Conservation (phyloP, 2,888 invertebrate species). For the Aproaerema taeniolella region DNA sequence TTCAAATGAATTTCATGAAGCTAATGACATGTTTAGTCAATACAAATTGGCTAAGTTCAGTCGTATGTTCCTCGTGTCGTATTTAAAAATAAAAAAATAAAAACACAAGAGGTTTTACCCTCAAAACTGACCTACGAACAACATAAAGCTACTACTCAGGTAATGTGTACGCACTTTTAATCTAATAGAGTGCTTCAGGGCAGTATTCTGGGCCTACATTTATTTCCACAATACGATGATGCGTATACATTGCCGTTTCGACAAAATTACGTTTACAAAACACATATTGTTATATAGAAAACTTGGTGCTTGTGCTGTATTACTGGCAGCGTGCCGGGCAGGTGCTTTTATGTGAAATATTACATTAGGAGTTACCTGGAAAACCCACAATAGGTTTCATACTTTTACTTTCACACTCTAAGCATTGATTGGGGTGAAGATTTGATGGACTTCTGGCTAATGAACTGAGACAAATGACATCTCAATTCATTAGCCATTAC, state of each 20-base stretch:
- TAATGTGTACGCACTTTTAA: constrained; percentile 44
- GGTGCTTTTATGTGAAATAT: constrained; percentile 74
- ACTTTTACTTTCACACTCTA: constrained; percentile 42
- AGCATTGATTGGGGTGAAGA: constrained; percentile 35
- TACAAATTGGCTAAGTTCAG: no score
- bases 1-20: constrained; percentile 11
- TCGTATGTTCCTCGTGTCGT: constrained; percentile 40
- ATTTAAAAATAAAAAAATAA: constrained; percentile 33
- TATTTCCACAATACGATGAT: constrained; percentile 15
- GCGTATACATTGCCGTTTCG: constrained; percentile 68
- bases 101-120: constrained; percentile 42
- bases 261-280: constrained; percentile 72
- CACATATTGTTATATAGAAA: constrained; percentile 74
- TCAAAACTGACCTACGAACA: constrained; percentile 65
- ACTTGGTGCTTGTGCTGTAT: constrained; percentile 75
- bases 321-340: constrained; percentile 78
- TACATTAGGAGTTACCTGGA: constrained; percentile 68
- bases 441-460: no score
- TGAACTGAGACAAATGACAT: no score
- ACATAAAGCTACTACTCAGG: constrained; percentile 75
- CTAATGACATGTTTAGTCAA: background rate
- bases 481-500: no score
- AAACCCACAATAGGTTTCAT: constrained; percentile 49
- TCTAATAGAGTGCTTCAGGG: constrained; percentile 15
- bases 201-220: constrained; percentile 1